A percentile compares a stretch with the other conserved stretches of the same genome.
phyloP scores from a whole-genome alignment of 2,797 vertebrate genomes.

The Intellagama lesueurii region DNA sequence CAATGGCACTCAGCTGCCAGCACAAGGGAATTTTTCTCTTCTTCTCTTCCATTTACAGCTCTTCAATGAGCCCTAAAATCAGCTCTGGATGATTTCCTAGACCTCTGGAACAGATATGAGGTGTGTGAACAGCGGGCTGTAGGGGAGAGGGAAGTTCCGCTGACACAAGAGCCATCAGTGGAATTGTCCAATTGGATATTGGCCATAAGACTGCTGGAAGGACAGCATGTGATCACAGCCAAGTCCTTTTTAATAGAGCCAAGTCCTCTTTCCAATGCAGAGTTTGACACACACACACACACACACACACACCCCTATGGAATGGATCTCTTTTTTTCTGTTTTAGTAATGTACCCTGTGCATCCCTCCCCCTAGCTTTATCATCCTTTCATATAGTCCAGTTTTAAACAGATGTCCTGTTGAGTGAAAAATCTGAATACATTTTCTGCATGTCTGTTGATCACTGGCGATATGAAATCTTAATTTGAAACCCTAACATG shows the following conservation, averaged over 20 bases:
- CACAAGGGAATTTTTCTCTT: no score
- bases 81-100: no score
- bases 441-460: background rate
- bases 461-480: background rate
- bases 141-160: no score
- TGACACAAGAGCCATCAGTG: no score
- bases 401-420: no score
- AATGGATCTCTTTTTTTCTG: background rate
- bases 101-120: no score
- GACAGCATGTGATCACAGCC: background rate
- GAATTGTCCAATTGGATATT: no score
- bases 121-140: no score
- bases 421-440: no score
- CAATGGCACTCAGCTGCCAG: no score
- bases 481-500: background rate
- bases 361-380: background rate
- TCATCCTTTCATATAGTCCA: background rate
- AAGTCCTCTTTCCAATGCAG: background rate
- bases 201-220: background rate
- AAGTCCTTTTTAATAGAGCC: background rate
- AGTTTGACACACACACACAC: background rate
- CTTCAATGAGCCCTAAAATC: no score
- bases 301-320: background rate
- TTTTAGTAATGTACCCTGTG: background rate
- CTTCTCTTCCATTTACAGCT: no score